Conservation (phyloP, 2,113 vertebrate species). For the Guaruba guarouba region DNA sequence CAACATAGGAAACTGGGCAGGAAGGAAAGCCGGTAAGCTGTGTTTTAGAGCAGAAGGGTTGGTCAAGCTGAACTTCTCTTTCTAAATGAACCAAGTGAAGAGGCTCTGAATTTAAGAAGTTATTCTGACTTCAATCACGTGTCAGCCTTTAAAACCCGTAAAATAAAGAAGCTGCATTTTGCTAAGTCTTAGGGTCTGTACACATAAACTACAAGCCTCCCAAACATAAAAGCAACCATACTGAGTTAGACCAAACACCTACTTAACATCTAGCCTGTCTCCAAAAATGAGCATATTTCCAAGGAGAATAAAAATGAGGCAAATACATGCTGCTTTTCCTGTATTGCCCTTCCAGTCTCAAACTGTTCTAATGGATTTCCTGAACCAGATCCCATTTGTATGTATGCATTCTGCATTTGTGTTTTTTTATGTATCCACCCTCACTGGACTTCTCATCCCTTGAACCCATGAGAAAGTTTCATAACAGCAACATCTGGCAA, state of each 20-base stretch:
- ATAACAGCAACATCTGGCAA: not conserved
- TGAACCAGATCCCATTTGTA: not conserved
- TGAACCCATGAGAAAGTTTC: not conserved
- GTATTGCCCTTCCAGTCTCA: not conserved
- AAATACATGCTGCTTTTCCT: not conserved
- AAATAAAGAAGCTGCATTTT: not conserved
- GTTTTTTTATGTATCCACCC: not conserved
- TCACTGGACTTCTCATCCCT: not conserved
- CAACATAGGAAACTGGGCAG: not conserved
- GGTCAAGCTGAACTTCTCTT: not conserved
- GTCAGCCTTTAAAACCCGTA: not conserved
- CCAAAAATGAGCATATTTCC: not conserved
- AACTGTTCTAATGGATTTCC: not conserved
- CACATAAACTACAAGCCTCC: not conserved
- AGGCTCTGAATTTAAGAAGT: not conserved
- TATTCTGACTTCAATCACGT: not conserved
- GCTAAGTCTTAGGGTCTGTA: not conserved
- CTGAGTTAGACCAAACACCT: not conserved
- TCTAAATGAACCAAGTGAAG: not conserved
- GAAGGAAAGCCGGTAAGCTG: not conserved
- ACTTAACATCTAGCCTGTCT: not conserved
- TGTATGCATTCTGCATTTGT: not conserved
- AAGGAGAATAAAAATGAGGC: not conserved
- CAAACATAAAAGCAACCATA: not conserved
- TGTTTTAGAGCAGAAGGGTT: not conserved